Evolutionary conservation across 2,888 invertebrate species (phyloP).

Genomic region (Latheticus oryzae): DNA sequence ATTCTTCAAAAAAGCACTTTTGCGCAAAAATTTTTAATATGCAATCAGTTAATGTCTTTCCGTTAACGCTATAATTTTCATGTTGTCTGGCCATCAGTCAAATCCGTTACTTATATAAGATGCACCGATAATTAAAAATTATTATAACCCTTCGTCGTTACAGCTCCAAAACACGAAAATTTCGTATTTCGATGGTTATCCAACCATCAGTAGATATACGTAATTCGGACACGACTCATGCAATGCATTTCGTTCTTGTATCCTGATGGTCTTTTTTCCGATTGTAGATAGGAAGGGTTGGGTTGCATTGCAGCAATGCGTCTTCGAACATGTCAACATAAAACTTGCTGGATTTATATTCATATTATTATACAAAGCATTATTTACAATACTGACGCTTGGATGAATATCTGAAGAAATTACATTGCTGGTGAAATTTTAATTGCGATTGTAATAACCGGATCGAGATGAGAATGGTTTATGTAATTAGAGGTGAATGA

Average conservation of each 20-base stretch:
- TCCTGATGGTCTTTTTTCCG: slow-evolving; percentile 3
- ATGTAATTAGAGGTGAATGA: too few relatives aligned
- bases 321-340: slow-evolving; percentile 15
- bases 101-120: slow-evolving; percentile 4
- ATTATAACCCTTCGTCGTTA: slow-evolving; percentile 12
- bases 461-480: too few relatives aligned
- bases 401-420: slow-evolving; percentile 16
- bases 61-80: slow-evolving; percentile 13
- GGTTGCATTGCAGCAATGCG: slow-evolving; percentile 27
- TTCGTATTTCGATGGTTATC: slow-evolving; percentile 18
- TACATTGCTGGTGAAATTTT: slow-evolving; percentile 25
- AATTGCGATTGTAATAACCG: slow-evolving; percentile 27
- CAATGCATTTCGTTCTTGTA: too few relatives aligned
- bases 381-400: slow-evolving; percentile 9
- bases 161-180: slow-evolving; percentile 17
- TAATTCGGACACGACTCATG: slow-evolving; percentile 20
- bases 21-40: too few relatives aligned
- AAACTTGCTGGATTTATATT: slow-evolving; percentile 19
- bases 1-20: too few relatives aligned
- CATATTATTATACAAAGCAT: slow-evolving; percentile 19
- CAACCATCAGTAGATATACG: not conserved
- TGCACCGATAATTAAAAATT: slow-evolving; percentile 26
- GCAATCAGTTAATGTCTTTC: too few relatives aligned
- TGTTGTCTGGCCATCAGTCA: slow-evolving; percentile 14
- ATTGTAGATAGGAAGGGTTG: slow-evolving; percentile 24